Evolutionary conservation across 2,888 invertebrate species (phyloP).

Genomic region (Ptilodon capucinus): DNA sequence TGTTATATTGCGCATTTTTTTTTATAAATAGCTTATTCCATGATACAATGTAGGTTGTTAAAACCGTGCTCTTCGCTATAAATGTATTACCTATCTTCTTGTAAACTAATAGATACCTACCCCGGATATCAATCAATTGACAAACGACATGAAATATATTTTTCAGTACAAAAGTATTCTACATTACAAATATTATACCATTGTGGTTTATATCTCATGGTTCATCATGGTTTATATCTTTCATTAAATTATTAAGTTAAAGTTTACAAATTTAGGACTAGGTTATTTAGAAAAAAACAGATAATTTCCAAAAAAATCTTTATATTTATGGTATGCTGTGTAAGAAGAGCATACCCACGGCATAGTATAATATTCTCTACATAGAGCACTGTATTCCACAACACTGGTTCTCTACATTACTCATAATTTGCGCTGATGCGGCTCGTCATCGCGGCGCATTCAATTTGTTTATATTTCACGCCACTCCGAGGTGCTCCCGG

Average conservation of each 20-base stretch:
- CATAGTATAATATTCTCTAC: background rate
- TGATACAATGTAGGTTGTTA: conserved; percentile 2
- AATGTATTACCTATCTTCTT: background rate
- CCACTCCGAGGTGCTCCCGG: conserved; percentile 71
- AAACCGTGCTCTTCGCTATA: background rate
- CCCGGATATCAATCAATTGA: too few relatives aligned
- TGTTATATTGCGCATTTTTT: conserved; percentile 30
- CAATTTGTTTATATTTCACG: conserved; percentile 82
- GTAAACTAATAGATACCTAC: too few relatives aligned
- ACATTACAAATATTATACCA: too few relatives aligned
- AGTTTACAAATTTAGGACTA: too few relatives aligned
- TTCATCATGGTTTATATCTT: too few relatives aligned
- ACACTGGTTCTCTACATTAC: conserved; percentile 54
- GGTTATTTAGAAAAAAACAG: too few relatives aligned
- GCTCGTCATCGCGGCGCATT: conserved; percentile 73
- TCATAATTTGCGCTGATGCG: conserved; percentile 74
- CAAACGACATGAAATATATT: too few relatives aligned
- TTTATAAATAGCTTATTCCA: conserved; percentile 19
- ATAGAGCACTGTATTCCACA: background rate
- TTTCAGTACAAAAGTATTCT: too few relatives aligned
- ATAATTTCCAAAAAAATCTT: too few relatives aligned
- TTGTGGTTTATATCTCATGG: background rate
- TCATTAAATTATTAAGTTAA: too few relatives aligned
- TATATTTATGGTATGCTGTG: too few relatives aligned
- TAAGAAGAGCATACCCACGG: too few relatives aligned